These are phyloP conservation scores for Coranthus polyacanthus DNA, from an alignment of 2,797 vertebrate genomes.

Conservation along the genomic window DNA sequence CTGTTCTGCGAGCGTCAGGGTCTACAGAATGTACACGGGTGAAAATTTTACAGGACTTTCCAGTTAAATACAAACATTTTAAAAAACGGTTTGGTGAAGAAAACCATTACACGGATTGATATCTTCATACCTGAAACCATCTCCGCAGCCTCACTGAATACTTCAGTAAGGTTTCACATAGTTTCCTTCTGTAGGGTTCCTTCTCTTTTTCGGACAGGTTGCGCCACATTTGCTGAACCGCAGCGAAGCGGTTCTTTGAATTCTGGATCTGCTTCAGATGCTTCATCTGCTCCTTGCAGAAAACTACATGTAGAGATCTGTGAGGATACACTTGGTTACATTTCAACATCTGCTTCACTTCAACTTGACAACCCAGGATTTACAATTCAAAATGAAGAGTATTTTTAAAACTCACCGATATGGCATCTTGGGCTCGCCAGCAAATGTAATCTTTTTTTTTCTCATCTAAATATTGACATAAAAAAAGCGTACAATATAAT, in stretches of 20 bases:
- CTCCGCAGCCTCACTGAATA: conserved; percentile 39
- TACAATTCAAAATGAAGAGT: background rate
- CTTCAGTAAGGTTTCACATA: fast-evolving
- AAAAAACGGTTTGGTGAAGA: no score
- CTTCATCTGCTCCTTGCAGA: conserved; percentile 27
- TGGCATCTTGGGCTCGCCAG: conserved; percentile 89
- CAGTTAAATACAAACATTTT: no score
- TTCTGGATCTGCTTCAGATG: conserved; percentile 14
- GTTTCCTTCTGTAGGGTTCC: background rate
- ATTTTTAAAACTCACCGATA: conserved; percentile 80
- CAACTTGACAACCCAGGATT: background rate
- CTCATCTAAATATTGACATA: conserved; percentile 68
- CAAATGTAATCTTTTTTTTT: conserved; percentile 71
- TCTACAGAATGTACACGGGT: conserved; percentile 36
- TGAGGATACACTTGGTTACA: background rate
- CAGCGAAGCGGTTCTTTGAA: fast-evolving
- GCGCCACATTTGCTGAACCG: conserved; percentile 13
- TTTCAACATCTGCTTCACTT: background rate
- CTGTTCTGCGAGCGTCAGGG: conserved; percentile 32
- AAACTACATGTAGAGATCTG: conserved; percentile 25
- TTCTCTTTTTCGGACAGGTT: conserved; percentile 17
- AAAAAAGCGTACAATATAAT: background rate
- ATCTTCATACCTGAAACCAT: conserved; percentile 65
- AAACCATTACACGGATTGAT: background rate
- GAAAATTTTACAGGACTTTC: background rate